phyloP scores from a whole-genome alignment of 2,888 invertebrate species.

The Leuctra nigra region DNA sequence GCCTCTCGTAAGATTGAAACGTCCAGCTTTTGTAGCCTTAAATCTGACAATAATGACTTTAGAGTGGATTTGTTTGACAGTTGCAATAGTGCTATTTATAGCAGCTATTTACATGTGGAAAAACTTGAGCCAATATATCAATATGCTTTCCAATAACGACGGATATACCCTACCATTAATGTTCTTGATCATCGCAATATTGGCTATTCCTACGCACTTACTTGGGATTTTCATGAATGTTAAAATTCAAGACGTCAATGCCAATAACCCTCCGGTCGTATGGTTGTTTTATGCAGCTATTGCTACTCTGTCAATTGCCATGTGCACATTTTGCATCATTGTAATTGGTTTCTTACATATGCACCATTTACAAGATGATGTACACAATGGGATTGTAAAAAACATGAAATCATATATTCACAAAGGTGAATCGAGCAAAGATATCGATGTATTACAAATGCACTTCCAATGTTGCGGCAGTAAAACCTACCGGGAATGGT shows the following conservation, averaged over 20 bases:
- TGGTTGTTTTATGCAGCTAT: neutral
- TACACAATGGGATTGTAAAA: neutral
- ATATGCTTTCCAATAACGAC: neutral
- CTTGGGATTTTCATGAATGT: neutral
- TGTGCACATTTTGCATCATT: neutral
- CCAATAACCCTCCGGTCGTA: neutral
- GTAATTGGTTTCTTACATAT: neutral
- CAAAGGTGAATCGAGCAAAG: conserved; percentile 25
- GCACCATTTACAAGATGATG: neutral
- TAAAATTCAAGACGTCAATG: neutral
- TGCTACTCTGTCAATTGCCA: neutral
- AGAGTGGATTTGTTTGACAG: neutral
- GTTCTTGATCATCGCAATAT: neutral
- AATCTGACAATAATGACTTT: neutral
- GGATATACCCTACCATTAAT: neutral
- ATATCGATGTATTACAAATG: conserved; percentile 53
- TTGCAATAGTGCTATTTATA: neutral
- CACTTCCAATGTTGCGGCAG: conserved; percentile 57
- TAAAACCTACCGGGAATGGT: conserved; percentile 55
- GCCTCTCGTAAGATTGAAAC: neutral
- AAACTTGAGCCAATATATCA: neutral
- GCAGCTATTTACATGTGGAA: neutral
- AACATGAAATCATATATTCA: neutral
- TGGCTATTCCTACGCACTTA: neutral
- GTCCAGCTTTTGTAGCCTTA: neutral